Percentiles rank a stretch among this genome's conserved stretches.
phyloP scores from a whole-genome alignment of 1,140 invertebrate species.

The Streblospio benedicti region DNA sequence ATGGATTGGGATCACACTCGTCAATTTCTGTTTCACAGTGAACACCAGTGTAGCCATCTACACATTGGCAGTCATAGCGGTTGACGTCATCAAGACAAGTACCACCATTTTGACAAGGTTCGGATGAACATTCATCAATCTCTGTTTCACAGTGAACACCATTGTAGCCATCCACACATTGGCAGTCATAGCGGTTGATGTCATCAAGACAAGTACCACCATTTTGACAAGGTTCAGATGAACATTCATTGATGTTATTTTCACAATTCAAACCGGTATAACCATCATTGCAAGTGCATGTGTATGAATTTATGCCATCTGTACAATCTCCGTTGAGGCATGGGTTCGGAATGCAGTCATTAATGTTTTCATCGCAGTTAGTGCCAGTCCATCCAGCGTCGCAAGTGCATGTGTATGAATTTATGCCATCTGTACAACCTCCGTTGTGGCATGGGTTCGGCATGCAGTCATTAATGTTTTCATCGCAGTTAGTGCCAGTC shows the following conservation, averaged over 20 bases:
- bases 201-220: neutral
- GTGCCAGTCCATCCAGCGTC: conserved; percentile 51
- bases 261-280: conserved; percentile 58
- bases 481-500: conserved; percentile 18
- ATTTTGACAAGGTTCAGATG: neutral
- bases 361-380: conserved; percentile 82
- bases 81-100: conserved; percentile 79
- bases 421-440: conserved; percentile 13
- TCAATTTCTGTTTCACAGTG: conserved; percentile 67
- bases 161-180: neutral
- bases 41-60: conserved; percentile 64
- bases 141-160: neutral
- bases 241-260: conserved; percentile 49
- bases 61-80: conserved; percentile 58
- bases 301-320: conserved; percentile 46
- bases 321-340: conserved; percentile 21
- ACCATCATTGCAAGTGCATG: conserved; percentile 76
- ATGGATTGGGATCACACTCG: conserved; percentile 40
- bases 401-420: conserved; percentile 14
- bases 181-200: neutral
- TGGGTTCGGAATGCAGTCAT: conserved; percentile 44
- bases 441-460: conserved; percentile 19
- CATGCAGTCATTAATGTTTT: conserved; percentile 14
- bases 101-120: conserved; percentile 82
- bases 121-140: conserved; percentile 48